Base-by-base conservation (phyloP, 2,797 vertebrate species). In the Arrhamphus sclerolepis region DNA sequence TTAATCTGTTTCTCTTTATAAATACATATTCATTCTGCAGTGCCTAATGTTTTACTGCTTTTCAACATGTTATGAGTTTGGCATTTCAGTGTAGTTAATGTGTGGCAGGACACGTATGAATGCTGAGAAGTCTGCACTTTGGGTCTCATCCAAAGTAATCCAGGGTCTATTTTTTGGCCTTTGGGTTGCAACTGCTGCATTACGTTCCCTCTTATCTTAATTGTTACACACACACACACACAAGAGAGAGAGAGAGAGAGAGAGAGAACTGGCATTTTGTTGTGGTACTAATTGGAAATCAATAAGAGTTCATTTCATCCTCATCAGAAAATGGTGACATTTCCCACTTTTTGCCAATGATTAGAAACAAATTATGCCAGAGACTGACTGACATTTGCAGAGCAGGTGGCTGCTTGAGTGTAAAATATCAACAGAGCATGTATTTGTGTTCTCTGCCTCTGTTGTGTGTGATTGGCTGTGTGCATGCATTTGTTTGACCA, bases 341-440 rank as follows among this genome's bases (percentile, higher is more conserved):
- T 87, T 68, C 50, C 34, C 21, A 20, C 66, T 83, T 49, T 80
- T 82, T 82, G 66, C 66, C 70, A 67, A 72, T 83, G 72, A 89
- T 86, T 84, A 82, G 60, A 83, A 80, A 85, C 75, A 81, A 87
- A 90, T 88, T 80, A 89, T 81, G 64, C 75, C 51, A 44, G 60
- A 68, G 57, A 68, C 75, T 85, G 78, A 84, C 40, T 86, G 81
- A 84, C 86, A 84, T 82, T 88, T 82, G 66, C 69, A 67, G 55
- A 83, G 72, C 71, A 80, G 70, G 59, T 56, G 26, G 66, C 66
- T 71, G 66, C 77, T 80, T 84, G 78, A 81, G 72, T 64, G 72
- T 56, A 66, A 75, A 76, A 53, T 64, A 79, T 81, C 78, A 81
- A 83, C 75, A 81, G 63, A 75, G 60, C 57, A 72, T 70, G 55